Evolutionary conservation across 2,888 invertebrate species (phyloP).

Genomic region (Thelaira solivaga): DNA sequence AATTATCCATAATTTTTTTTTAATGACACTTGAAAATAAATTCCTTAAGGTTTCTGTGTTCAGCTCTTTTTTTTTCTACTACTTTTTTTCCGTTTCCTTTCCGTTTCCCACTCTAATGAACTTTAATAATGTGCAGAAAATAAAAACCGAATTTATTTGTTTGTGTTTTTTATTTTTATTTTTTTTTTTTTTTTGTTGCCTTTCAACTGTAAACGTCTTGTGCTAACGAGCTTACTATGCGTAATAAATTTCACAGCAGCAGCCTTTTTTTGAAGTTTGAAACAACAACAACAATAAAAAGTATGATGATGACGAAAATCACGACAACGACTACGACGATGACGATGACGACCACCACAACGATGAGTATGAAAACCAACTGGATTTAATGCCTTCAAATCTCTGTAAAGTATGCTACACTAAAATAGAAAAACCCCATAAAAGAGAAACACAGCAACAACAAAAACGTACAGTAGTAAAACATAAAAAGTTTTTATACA

Average conservation of each 20-base stretch:
- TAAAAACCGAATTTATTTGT: not conserved
- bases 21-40: no score
- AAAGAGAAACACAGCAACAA: not conserved
- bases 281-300: constrained; percentile 18
- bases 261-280: constrained; percentile 60
- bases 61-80: no score
- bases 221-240: constrained; percentile 61
- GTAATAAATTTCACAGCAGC: constrained; percentile 67
- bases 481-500: constrained; percentile 8
- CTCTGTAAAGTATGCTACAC: constrained; percentile 54
- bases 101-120: not conserved
- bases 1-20: no score
- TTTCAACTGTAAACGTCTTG: constrained; percentile 41
- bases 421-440: constrained; percentile 12
- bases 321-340: constrained; percentile 4
- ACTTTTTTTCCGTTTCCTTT: not conserved
- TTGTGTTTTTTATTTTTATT: constrained; percentile 11
- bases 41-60: no score
- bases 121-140: not conserved
- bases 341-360: constrained; percentile 17
- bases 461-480: not conserved
- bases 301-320: not conserved
- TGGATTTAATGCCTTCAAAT: constrained; percentile 54
- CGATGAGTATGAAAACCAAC: constrained; percentile 31
- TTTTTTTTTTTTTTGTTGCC: no score